Conservation (phyloP, 2,797 vertebrate species). For the Epinephelus malabaricus region DNA sequence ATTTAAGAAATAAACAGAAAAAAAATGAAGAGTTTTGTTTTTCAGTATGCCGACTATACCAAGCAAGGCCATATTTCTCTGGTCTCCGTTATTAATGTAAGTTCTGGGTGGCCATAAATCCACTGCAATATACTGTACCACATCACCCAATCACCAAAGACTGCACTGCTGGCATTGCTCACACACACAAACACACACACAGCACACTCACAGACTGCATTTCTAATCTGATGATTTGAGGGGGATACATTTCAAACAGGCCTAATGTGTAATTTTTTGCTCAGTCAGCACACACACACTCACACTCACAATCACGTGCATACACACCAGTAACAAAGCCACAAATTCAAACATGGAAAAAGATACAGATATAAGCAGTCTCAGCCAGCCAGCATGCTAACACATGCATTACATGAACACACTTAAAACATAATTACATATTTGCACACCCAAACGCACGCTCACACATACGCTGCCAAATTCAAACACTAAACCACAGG, state of each 20-base stretch:
- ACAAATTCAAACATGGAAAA: conserved; percentile 4
- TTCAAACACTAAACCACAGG: conserved; percentile 40
- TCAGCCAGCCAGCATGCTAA: background rate
- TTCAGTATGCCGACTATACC: conserved; percentile 19
- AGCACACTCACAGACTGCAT: conserved; percentile 35
- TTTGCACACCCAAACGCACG: conserved; percentile 3
- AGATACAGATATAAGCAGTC: background rate
- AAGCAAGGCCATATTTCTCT: conserved; percentile 40
- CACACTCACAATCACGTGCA: background rate
- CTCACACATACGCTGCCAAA: conserved; percentile 11
- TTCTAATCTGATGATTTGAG: conserved; percentile 55
- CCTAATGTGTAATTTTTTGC: conserved; percentile 28
- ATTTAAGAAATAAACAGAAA: conserved; percentile 7
- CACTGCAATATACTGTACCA: conserved; percentile 48
- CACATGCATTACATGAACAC: background rate
- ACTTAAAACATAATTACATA: conserved; percentile 7
- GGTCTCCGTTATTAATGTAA: conserved; percentile 60
- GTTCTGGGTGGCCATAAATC: conserved; percentile 63
- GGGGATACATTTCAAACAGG: conserved; percentile 29
- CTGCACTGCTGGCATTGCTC: conserved; percentile 40
- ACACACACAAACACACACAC: conserved; percentile 41
- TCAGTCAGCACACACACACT: conserved; percentile 7
- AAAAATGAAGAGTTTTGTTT: conserved; percentile 29
- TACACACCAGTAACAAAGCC: background rate
- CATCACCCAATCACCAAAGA: conserved; percentile 49